Evolutionary conservation across 1,140 invertebrate species (phyloP).

Genomic region (Gonioctena quinquepunctata): DNA sequence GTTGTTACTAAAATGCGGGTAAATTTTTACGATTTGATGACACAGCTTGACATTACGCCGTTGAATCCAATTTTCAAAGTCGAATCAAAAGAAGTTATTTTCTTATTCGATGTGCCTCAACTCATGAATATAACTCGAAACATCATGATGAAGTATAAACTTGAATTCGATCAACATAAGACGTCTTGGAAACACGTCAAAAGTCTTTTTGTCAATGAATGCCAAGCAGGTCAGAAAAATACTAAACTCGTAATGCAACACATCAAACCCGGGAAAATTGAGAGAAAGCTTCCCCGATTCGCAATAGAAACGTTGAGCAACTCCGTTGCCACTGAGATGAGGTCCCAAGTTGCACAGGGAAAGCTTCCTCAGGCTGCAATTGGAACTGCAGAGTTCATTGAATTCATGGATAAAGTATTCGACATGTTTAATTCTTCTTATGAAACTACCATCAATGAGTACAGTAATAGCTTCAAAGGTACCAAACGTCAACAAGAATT

Average conservation of each 20-base stretch:
- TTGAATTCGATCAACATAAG: neutral
- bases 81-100: neutral
- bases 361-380: neutral
- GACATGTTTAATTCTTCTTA: neutral
- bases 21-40: neutral
- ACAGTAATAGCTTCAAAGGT: neutral
- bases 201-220: neutral
- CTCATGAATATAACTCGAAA: neutral
- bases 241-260: neutral
- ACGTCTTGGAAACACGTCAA: neutral
- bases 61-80: neutral
- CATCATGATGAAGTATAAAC: neutral
- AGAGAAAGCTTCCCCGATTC: neutral
- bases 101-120: neutral
- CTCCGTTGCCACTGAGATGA: neutral
- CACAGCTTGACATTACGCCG: neutral
- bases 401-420: neutral
- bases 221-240: neutral
- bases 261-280: neutral
- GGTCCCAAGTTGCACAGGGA: neutral
- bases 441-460: neutral
- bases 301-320: neutral
- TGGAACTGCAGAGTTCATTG: neutral
- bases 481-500: neutral
- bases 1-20: neutral